Evolutionary conservation across 2,888 invertebrate species (phyloP), one percentile per base, ranked within the genome.

Genomic region (Blomia tropicalis): DNA sequence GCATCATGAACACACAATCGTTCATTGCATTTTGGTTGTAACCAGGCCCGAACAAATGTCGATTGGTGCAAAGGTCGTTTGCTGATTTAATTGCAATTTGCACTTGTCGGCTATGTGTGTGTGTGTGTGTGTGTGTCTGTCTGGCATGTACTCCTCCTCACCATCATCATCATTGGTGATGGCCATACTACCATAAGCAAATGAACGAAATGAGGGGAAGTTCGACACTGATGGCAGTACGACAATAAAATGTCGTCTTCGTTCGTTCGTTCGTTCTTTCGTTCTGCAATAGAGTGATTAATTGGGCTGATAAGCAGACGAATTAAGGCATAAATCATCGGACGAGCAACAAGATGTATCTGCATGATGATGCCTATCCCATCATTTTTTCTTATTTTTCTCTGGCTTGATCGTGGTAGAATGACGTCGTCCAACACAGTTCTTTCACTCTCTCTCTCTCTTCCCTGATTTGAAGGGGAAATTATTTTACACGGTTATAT

Each of bases 201-300:
- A 41, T 14, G n/a, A 41, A 41, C n/a, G 41, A 14, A 17, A 14
- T 41, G 41, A 41, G 14, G 41, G 41, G 41, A n/a, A n/a, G n/a
- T n/a, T n/a, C n/a, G 41, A 41, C 41, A 41, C 41, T 41, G 41
- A 14, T n/a, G n/a, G 41, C 41, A 41, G 41, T n/a, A 47, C 51
- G 51, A 47, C 51, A 47, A 47, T 47, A 47, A 47, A 47, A 47
- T 47, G 51, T 47, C 51, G n/a, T 47, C 51, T 47, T n/a, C n/a
- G n/a, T n/a, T n/a, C n/a, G n/a, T n/a, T n/a, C n/a, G n/a, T n/a
- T n/a, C n/a, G n/a, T n/a, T n/a, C n/a, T n/a, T n/a, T n/a, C n/a
- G n/a, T n/a, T n/a, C n/a, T n/a, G n/a, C n/a, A n/a, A n/a, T n/a
- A 19, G 7, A 17, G 51, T 47, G 51, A 47, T 47, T 47, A 47